phyloP scores from a whole-genome alignment of 2,797 vertebrate species.

The Chrysocyon brachyurus region DNA sequence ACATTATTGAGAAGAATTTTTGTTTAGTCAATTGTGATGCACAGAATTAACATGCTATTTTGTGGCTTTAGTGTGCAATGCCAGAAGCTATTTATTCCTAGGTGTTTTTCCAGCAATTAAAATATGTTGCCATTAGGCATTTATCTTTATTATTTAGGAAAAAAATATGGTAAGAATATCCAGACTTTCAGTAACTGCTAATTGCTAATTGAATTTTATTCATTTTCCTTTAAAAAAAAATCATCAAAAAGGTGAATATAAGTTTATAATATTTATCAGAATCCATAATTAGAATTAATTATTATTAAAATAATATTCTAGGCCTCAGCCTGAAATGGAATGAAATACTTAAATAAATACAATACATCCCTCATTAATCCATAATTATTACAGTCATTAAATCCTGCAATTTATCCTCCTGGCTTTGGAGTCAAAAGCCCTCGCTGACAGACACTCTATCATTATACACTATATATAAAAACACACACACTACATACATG shows the following conservation, averaged over 20 bases:
- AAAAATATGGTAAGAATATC: neutral
- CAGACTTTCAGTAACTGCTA: neutral
- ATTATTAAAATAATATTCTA: neutral
- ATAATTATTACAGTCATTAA: neutral
- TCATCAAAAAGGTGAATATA: neutral
- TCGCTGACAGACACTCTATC: neutral
- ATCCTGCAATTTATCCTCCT: neutral
- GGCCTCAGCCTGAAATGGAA: slow-evolving; percentile 1
- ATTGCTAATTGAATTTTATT: slow-evolving; percentile 23
- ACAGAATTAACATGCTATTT: neutral
- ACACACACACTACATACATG: neutral
- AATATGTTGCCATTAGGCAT: neutral
- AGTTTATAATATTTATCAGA: slow-evolving; percentile 12
- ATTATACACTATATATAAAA: neutral
- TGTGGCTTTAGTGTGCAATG: neutral
- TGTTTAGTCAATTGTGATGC: neutral
- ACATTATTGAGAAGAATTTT: neutral
- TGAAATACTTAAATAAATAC: neutral
- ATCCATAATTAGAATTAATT: neutral
- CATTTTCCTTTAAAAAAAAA: slow-evolving; percentile 10
- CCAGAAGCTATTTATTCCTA: neutral
- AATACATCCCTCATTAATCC: neutral
- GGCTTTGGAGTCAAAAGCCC: neutral
- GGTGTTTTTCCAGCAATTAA: neutral
- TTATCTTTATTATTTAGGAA: neutral